Evolutionary conservation across 2,888 invertebrate genomes (phyloP).

Genomic region (Ornithoptera alexandrae): DNA sequence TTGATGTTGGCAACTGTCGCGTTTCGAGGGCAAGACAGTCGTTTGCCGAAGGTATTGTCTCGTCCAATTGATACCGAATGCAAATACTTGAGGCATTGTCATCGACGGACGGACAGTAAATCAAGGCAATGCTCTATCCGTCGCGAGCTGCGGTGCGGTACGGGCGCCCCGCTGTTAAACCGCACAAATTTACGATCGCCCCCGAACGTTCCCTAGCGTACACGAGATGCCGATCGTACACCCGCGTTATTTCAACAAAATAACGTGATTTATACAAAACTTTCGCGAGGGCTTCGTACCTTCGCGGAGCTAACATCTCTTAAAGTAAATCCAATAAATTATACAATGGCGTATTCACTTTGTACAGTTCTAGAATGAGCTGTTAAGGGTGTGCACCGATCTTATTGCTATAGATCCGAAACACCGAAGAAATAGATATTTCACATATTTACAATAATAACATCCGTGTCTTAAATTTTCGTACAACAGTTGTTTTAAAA

Average conservation of each 20-base stretch:
- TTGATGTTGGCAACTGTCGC: constrained; percentile 18
- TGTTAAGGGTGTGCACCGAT: constrained; percentile 18
- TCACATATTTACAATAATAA: too few species aligned
- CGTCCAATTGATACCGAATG: constrained; percentile 37
- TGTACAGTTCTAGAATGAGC: constrained; percentile 11
- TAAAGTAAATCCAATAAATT: constrained; percentile 33
- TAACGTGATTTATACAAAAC: constrained; percentile 74
- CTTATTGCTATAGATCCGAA: constrained; percentile 12
- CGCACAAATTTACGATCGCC: constrained; percentile 78
- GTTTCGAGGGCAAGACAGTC: constrained; percentile 6
- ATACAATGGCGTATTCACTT: constrained; percentile 29
- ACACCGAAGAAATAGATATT: constrained; percentile 29
- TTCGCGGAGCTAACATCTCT: constrained; percentile 32
- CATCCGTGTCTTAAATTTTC: neutral
- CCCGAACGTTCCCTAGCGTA: constrained; percentile 59
- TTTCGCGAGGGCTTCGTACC: constrained; percentile 29
- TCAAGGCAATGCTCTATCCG: constrained; percentile 73
- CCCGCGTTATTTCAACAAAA: constrained; percentile 76
- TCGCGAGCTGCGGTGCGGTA: constrained; percentile 58
- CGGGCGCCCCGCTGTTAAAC: constrained; percentile 72
- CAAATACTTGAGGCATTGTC: constrained; percentile 54
- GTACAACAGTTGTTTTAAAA: too few species aligned
- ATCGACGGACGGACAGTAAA: constrained; percentile 54
- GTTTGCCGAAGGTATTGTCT: constrained; percentile 33
- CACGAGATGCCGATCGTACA: constrained; percentile 70